Evolutionary conservation across 2,888 invertebrate species (phyloP), one percentile per base, ranked within the genome.

Genomic region (Synergus laeviventris): DNA sequence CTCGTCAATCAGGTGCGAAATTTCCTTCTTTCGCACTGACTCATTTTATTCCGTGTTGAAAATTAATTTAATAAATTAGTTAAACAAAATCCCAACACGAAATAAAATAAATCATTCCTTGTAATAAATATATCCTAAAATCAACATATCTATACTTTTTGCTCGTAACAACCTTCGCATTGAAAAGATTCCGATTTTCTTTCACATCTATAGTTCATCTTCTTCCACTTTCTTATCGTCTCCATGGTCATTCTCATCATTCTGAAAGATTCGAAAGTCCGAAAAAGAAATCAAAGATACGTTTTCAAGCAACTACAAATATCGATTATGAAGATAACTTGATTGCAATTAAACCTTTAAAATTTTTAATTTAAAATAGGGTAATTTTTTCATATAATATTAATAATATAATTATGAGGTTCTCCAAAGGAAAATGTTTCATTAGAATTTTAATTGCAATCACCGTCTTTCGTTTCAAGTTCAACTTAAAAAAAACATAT

Each of bases 271-370:
- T 49, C 3, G 18, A 70, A 49, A 70, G 24, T 31, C 9, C 24
- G 24, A 54, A 31, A 14, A 49, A 49, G 11, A 70, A 70, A 49
- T 24, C 21, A 70, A n/a, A 70, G 31, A 36, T 49, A 70, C 31
- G 49, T 36, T 70, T 70, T 31, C 45, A 70, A 70, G 70, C 49
- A 16, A 49, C 31, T 70, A 70, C 45, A 59, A 59, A 14, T 24
- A 16, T 14, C 36, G 31, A 16, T n/a, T 61, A 3, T 59, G 11
- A 24, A 59, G 21, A 9, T 12, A 56, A 56, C 21, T 56, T 56
- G 54, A 54, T 54, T 54, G 54, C 54, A 54, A 18, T 54, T 54
- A 18, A 3, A 54, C 9, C 11, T 54, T 18, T 54, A 49, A 49
- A n/a, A 54, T 9, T 54, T 9, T 1, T 9, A 11, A 31, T 31